Percentiles rank a stretch among this genome's conserved stretches.
Evolutionary conservation across 2,888 invertebrate species (phyloP).

Genomic region (Troides helena): DNA sequence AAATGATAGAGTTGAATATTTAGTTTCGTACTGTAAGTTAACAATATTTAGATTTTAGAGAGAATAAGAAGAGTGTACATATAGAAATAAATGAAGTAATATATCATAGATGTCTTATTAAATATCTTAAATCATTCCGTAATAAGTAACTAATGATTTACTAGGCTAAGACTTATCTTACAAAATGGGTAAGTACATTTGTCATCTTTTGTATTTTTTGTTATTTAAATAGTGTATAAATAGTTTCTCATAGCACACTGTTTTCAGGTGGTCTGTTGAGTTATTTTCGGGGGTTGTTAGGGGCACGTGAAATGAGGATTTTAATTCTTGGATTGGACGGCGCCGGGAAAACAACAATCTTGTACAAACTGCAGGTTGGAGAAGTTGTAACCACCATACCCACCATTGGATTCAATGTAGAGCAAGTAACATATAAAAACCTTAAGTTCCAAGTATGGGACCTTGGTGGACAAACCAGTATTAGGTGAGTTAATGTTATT

Average conservation of each 20-base stretch:
- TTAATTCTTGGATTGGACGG: conserved; percentile 98
- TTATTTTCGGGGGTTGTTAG: conserved; percentile 97
- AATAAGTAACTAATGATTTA: conserved; percentile 64
- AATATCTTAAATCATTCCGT: conserved; percentile 45
- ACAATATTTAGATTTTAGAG: conserved; percentile 28
- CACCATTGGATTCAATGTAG: conserved; percentile 99
- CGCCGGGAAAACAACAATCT: conserved; percentile 99
- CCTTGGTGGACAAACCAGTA: conserved; percentile 99
- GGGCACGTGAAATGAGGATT: conserved; percentile 98
- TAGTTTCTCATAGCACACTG: conserved; percentile 26
- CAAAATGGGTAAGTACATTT: conserved; percentile 67
- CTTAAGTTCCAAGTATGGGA: conserved; percentile 99
- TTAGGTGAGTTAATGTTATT: conserved; percentile 83
- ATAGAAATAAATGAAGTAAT: conserved; percentile 29
- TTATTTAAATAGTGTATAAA: conserved; percentile 6
- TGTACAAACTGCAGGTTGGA: conserved; percentile 98
- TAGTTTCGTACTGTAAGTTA: conserved; percentile 39
- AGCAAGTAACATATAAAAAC: conserved; percentile 99
- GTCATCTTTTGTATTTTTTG: conserved; percentile 1
- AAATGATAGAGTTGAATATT: conserved; percentile 36
- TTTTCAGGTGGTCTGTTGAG: conserved; percentile 95
- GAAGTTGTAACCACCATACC: conserved; percentile 99
- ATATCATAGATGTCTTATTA: conserved; percentile 34
- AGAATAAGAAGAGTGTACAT: conserved; percentile 11
- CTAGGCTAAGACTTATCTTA: conserved; percentile 54